Evolutionary conservation across 92 coral and sea anemone genomes (phyloP), one percentile per base, ranked within the genome.

Genomic region (Actinostola sp.): DNA sequence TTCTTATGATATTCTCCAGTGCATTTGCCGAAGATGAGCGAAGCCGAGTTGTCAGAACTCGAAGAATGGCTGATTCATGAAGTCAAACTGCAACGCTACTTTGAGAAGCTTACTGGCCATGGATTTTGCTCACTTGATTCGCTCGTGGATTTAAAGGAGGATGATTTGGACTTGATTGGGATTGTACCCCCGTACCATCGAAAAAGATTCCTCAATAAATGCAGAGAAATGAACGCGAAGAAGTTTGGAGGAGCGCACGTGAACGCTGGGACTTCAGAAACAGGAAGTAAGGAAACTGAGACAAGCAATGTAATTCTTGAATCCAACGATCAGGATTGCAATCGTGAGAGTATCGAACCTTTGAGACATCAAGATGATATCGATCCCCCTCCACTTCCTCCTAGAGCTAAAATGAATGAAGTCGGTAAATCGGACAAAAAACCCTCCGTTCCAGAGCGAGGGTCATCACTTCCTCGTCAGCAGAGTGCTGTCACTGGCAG

Each of bases 41-140:
- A 80, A 49, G 42, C 58, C n/a, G 89, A 75, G 51, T 38, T 77
- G 72, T 25, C 72, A 39, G 84, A 80, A 55, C 84, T 89, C 11
- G 76, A 76, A 30, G 99, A 95, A 74, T 95, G 99, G 99, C 75
- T 95, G 16, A 66, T 82, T 0, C 59, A 84, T 61, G 99, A 95
- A 60, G 99, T 95, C 28, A 92, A 83, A 67, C 80, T 95, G 17
- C 89, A 92, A 25, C 87, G 93, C 70, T 95, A 95, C 77, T 76
- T 76, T 39, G 99, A 92, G 27, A 84, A 84, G 70, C 94, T 95
- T 31, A 75, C 79, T 58, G 75, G 67, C 34, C 84, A 92, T 73
- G 97, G 99, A 17, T 95, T 80, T 61, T 65, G 68, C 26, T 76
- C 91, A 42, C 87, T 92, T 27, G 70, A 71, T 59, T 79, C 70